Evolutionary conservation across 2,113 vertebrate genomes (phyloP).

Genomic region (Tachysurus vachellii): DNA sequence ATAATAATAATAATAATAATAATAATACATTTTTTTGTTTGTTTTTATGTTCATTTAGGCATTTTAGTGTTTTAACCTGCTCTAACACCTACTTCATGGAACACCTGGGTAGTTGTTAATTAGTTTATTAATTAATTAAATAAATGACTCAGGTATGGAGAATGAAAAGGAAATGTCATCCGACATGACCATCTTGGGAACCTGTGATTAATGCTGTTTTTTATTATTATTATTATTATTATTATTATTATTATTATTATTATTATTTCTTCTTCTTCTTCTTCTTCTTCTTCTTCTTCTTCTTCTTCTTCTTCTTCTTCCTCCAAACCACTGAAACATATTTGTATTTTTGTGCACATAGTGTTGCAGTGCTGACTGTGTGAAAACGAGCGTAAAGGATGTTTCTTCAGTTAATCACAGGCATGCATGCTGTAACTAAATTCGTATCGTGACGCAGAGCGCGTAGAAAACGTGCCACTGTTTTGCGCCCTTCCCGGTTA

Average conservation of each 20-base stretch:
- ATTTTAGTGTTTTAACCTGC: not conserved
- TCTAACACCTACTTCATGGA: not conserved
- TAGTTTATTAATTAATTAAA: not conserved
- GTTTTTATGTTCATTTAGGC: not conserved
- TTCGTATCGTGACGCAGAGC: slow-evolving; percentile 14
- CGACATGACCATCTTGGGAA: not conserved
- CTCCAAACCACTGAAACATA: not conserved
- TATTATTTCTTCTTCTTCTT: no score
- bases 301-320: not conserved
- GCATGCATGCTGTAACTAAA: not conserved
- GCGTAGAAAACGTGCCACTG: not conserved
- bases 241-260: no score
- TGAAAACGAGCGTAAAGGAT: not conserved
- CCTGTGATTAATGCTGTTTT: not conserved
- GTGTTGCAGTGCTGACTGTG: not conserved
- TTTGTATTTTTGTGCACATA: not conserved
- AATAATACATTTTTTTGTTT: no score
- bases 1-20: no score
- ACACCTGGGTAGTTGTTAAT: not conserved
- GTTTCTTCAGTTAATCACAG: not conserved
- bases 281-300: not conserved
- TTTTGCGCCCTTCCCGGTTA: not conserved
- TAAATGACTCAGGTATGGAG: not conserved
- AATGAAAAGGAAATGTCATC: not conserved
- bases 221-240: no score